Evolutionary conservation across 2,113 vertebrate species (phyloP).

Genomic region (Steatornis caripensis): DNA sequence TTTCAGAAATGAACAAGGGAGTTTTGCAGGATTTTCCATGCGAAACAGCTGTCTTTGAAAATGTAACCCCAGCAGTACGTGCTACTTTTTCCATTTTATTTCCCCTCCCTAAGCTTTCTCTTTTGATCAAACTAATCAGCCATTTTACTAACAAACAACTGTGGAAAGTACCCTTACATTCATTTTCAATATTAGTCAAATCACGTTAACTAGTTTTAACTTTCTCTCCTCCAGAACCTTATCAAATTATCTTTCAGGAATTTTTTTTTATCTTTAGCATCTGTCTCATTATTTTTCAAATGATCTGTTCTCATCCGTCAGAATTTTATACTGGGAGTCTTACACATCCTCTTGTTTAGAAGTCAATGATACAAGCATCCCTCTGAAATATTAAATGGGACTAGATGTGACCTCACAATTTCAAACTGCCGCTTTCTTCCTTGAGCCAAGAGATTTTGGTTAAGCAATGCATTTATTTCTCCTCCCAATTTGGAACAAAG

Average conservation of each 20-base stretch:
- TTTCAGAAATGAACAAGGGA: not conserved
- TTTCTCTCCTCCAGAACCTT: not conserved
- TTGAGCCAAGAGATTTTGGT: not conserved
- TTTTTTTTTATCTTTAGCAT: not conserved
- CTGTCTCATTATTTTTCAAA: not conserved
- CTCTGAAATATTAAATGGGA: not conserved
- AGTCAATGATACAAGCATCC: not conserved
- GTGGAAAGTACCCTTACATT: not conserved
- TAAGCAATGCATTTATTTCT: not conserved
- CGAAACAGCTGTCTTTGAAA: not conserved
- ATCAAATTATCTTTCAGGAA: not conserved
- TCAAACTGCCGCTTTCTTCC: not conserved
- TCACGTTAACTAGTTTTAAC: not conserved
- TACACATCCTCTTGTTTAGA: not conserved
- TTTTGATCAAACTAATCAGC: not conserved
- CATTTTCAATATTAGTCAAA: not conserved
- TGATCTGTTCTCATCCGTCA: not conserved
- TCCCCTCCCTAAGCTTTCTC: not conserved
- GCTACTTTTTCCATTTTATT: not conserved
- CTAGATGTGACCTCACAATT: not conserved
- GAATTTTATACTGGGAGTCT: not conserved
- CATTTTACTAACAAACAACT: not conserved
- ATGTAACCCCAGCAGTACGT: not conserved
- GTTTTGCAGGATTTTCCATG: not conserved
- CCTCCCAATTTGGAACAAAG: not conserved